Percentiles rank a stretch among this genome's conserved stretches.
Evolutionary conservation across 2,797 vertebrate genomes (phyloP).

Genomic region (Cottoperca gobio): DNA sequence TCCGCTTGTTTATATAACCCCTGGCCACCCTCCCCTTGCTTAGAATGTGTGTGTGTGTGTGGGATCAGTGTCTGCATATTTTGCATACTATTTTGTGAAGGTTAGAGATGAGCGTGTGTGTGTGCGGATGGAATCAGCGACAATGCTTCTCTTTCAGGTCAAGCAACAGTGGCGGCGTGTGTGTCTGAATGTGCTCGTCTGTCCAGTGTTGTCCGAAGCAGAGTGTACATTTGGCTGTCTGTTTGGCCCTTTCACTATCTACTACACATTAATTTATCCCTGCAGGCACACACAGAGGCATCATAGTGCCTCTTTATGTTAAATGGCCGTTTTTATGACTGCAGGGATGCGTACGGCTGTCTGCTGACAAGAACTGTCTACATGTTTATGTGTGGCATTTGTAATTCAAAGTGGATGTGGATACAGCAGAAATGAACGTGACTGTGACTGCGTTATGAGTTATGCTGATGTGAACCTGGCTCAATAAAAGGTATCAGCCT

Average conservation of each 20-base stretch:
- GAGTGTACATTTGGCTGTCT: constrained; percentile 77
- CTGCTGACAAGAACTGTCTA: constrained; percentile 47
- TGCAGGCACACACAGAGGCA: constrained; percentile 65
- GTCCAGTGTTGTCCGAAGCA: constrained; percentile 74
- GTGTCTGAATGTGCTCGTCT: constrained; percentile 75
- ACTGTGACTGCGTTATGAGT: constrained; percentile 45
- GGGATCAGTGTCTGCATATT: constrained; percentile 80
- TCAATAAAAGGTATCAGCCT: constrained; percentile 41
- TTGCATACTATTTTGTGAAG: constrained; percentile 84
- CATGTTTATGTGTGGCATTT: constrained; percentile 46
- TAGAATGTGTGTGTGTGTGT: constrained; percentile 54
- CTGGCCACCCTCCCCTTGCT: constrained; percentile 62
- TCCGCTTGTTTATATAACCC: constrained; percentile 78
- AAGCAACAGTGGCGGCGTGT: constrained; percentile 76
- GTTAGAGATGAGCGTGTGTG: constrained; percentile 72
- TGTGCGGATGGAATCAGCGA: constrained; percentile 58
- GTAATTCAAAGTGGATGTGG: constrained; percentile 28
- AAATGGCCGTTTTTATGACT: constrained; percentile 70
- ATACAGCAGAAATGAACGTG: constrained; percentile 36
- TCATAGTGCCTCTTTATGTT: constrained; percentile 76
- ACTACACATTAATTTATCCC: constrained; percentile 73
- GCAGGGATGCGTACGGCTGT: constrained; percentile 45
- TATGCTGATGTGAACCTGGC: constrained; percentile 46
- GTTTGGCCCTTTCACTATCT: constrained; percentile 76
- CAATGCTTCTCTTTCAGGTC: constrained; percentile 84